A percentile compares a stretch with the other conserved stretches of the same genome.
Evolutionary conservation across 2,888 invertebrate genomes (phyloP).

Genomic region (Terebella lapidaria): DNA sequence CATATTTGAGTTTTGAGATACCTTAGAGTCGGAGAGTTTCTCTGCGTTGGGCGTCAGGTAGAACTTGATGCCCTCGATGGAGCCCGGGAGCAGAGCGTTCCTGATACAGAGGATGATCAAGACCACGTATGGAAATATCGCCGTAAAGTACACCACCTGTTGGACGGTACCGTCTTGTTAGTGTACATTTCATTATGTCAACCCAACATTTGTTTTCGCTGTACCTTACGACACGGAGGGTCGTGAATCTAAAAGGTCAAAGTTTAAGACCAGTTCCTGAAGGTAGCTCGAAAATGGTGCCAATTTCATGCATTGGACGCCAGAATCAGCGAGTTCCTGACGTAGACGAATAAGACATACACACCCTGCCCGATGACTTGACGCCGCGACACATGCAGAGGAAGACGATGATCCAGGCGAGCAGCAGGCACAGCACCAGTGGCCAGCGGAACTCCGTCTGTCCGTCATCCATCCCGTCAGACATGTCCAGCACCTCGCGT

Average conservation of each 20-base stretch:
- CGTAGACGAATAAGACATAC: too few relatives aligned
- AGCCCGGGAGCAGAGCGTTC: background rate
- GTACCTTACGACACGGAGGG: too few relatives aligned
- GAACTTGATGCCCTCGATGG: background rate
- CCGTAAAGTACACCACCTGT: slow-evolving; percentile 3
- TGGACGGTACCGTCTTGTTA: too few relatives aligned
- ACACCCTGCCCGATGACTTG: background rate
- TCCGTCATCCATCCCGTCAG: background rate
- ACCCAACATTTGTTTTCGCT: too few relatives aligned
- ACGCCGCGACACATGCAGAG: background rate
- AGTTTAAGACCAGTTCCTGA: too few relatives aligned
- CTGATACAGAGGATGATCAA: background rate
- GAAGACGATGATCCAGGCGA: slow-evolving; percentile 4
- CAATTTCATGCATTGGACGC: too few relatives aligned
- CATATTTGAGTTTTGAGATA: background rate
- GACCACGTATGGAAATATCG: background rate
- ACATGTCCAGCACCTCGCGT: background rate
- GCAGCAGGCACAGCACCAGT: background rate
- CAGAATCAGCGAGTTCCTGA: too few relatives aligned
- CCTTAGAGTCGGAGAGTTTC: background rate
- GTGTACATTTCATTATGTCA: too few relatives aligned
- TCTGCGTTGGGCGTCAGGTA: background rate
- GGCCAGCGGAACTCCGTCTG: background rate
- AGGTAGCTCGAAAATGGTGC: too few relatives aligned
- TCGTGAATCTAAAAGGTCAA: too few relatives aligned